phyloP scores from a whole-genome alignment of 2,113 vertebrate genomes.

The Melospiza georgiana region DNA sequence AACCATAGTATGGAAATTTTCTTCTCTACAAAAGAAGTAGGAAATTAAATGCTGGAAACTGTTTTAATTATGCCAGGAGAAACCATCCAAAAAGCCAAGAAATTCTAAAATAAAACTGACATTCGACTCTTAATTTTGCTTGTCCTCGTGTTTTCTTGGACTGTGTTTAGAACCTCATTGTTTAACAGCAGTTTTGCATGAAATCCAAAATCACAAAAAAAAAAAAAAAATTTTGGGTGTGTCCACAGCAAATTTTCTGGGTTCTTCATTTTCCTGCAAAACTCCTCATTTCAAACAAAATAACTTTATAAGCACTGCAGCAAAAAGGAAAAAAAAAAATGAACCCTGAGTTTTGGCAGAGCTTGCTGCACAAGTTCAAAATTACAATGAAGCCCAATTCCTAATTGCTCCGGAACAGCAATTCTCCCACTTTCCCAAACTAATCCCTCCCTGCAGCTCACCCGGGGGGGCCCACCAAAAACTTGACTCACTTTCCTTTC shows the following conservation, averaged over 20 bases:
- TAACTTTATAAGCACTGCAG: slow-evolving; percentile 62
- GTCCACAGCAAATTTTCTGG: slow-evolving; percentile 75
- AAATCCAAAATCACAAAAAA: slow-evolving; percentile 55
- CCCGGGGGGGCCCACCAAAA: slow-evolving; percentile 41
- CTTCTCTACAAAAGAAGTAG: slow-evolving; percentile 63
- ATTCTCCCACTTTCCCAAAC: slow-evolving; percentile 70
- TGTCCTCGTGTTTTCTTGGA: slow-evolving; percentile 65
- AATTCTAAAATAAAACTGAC: slow-evolving; percentile 62
- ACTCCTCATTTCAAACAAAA: slow-evolving; percentile 57
- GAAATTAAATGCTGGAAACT: slow-evolving; percentile 76
- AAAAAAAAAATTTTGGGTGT: slow-evolving; percentile 74
- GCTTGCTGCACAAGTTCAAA: slow-evolving; percentile 68
- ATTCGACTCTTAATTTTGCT: slow-evolving; percentile 45
- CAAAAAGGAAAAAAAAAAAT: neutral
- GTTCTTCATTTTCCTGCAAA: slow-evolving; percentile 64
- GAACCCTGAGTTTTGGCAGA: slow-evolving; percentile 10
- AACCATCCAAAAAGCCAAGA: slow-evolving; percentile 62
- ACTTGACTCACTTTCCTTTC: slow-evolving; percentile 31
- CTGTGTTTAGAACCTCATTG: slow-evolving; percentile 60
- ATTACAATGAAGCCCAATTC: slow-evolving; percentile 77
- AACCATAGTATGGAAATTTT: slow-evolving; percentile 43
- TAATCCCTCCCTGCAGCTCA: slow-evolving; percentile 37
- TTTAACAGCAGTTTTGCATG: slow-evolving; percentile 71
- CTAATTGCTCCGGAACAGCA: slow-evolving; percentile 73
- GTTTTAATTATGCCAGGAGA: slow-evolving; percentile 62